Evolutionary conservation across 2,797 vertebrate species (phyloP).

Genomic region (Octomys mimax): DNA sequence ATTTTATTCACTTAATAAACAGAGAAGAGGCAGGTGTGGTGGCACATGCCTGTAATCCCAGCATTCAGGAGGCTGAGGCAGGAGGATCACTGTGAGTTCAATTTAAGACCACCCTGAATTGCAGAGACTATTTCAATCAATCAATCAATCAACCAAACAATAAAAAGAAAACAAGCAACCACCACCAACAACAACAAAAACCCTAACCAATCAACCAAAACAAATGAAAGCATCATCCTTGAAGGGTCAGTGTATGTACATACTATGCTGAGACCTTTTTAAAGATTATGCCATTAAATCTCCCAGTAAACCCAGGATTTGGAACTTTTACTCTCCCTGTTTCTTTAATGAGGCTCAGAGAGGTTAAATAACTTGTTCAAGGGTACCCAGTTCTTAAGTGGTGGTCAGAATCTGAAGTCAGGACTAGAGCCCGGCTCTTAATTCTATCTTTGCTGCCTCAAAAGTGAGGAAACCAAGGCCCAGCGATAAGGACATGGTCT

Average conservation of each 20-base stretch:
- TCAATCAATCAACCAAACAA: too few species aligned
- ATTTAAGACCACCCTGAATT: not conserved
- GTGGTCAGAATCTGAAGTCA: not conserved
- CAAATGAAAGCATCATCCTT: not conserved
- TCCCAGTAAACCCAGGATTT: not conserved
- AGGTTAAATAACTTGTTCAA: not conserved
- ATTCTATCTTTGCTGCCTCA: not conserved
- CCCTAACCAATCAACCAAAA: not conserved
- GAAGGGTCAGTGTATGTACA: not conserved
- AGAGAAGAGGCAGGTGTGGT: not conserved
- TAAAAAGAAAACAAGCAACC: not conserved
- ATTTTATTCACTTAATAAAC: conserved; percentile 2
- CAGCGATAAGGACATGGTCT: not conserved
- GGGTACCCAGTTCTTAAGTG: not conserved
- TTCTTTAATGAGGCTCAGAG: conserved; percentile 24
- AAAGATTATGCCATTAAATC: not conserved
- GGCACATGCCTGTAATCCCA: not conserved
- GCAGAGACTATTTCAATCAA: not conserved
- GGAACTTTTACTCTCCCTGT: not conserved
- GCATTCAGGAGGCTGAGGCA: not conserved
- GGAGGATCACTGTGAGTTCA: not conserved
- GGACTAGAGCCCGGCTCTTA: not conserved
- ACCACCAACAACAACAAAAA: not conserved
- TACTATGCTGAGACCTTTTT: not conserved
- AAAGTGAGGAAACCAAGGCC: not conserved